Evolutionary conservation across 1,140 invertebrate species (phyloP).

Genomic region (Drosophila cardini): DNA sequence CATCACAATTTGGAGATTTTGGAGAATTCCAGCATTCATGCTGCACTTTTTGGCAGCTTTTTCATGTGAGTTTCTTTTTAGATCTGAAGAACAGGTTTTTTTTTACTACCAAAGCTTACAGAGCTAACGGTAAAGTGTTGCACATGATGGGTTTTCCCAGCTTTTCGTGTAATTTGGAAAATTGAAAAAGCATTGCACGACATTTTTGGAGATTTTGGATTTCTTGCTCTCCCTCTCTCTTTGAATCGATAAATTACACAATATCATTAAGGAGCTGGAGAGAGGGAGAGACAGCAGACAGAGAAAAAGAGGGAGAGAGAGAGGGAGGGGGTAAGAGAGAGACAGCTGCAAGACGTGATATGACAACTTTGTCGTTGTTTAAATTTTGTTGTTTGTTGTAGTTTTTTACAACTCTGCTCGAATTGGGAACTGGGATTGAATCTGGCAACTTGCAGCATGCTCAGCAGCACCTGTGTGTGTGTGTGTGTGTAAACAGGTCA

Average conservation of each 20-base stretch:
- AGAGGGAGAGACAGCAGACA: not conserved
- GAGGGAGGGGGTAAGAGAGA: conserved; percentile 5
- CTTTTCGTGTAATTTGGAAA: conserved; percentile 75
- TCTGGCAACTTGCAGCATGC: conserved; percentile 14
- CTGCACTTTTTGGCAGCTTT: conserved; percentile 45
- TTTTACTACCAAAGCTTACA: conserved; percentile 24
- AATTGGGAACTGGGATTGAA: conserved; percentile 27
- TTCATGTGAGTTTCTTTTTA: conserved; percentile 9
- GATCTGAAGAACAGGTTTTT: conserved; percentile 63
- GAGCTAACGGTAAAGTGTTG: conserved; percentile 43
- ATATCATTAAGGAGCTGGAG: conserved; percentile 26
- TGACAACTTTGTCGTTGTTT: conserved; percentile 42
- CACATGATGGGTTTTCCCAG: conserved; percentile 50
- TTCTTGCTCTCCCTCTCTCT: not conserved
- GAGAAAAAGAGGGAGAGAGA: not conserved
- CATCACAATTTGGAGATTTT: not conserved
- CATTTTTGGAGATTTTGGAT: conserved; percentile 43
- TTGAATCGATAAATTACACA: conserved; percentile 58
- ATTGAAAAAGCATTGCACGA: conserved; percentile 75
- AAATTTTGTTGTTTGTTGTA: conserved; percentile 29
- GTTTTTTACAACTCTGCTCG: conserved; percentile 38
- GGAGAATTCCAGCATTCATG: conserved; percentile 41
- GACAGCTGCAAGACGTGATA: conserved; percentile 6
- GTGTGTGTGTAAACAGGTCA: conserved; percentile 40
- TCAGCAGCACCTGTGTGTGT: conserved; percentile 10